Evolutionary conservation across 2,113 vertebrate species (phyloP).

Genomic region (Blennius ocellaris): DNA sequence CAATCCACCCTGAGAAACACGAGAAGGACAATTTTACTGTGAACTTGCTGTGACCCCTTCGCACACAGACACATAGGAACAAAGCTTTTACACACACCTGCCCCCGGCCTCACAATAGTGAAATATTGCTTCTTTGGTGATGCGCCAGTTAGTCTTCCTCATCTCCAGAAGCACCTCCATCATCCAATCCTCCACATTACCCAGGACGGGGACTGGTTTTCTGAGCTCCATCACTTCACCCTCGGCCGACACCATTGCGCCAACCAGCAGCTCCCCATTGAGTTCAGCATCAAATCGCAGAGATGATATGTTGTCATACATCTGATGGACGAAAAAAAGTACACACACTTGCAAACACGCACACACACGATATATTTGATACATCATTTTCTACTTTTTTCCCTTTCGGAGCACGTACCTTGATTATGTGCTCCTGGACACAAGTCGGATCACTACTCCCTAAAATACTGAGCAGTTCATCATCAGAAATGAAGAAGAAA

Average conservation of each 20-base stretch:
- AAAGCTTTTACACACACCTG: slow-evolving; percentile 82
- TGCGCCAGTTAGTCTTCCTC: slow-evolving; percentile 89
- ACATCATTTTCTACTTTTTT: too few species aligned
- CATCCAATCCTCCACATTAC: slow-evolving; percentile 97
- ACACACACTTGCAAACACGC: too few species aligned
- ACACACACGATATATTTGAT: too few species aligned
- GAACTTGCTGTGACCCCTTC: too few species aligned
- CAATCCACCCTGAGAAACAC: slow-evolving; percentile 88
- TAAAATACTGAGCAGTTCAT: slow-evolving; percentile 96
- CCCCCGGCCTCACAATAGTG: slow-evolving; percentile 87
- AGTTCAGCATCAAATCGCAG: slow-evolving; percentile 86
- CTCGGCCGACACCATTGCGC: slow-evolving; percentile 94
- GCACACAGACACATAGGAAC: background rate
- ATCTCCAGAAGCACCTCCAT: slow-evolving; percentile 89
- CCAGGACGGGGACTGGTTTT: slow-evolving; percentile 84
- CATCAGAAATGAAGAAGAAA: slow-evolving; percentile 98
- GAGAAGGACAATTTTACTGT: background rate
- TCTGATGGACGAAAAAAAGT: slow-evolving; percentile 77
- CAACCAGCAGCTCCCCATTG: slow-evolving; percentile 82
- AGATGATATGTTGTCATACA: slow-evolving; percentile 95
- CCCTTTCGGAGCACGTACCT: slow-evolving; percentile 66
- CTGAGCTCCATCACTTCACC: slow-evolving; percentile 91
- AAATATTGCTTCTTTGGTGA: slow-evolving; percentile 96
- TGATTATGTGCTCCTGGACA: slow-evolving; percentile 98
- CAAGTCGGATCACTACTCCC: slow-evolving; percentile 90